Evolutionary conservation across 2,113 vertebrate genomes (phyloP).

Genomic region (Oostethus manadensis): DNA sequence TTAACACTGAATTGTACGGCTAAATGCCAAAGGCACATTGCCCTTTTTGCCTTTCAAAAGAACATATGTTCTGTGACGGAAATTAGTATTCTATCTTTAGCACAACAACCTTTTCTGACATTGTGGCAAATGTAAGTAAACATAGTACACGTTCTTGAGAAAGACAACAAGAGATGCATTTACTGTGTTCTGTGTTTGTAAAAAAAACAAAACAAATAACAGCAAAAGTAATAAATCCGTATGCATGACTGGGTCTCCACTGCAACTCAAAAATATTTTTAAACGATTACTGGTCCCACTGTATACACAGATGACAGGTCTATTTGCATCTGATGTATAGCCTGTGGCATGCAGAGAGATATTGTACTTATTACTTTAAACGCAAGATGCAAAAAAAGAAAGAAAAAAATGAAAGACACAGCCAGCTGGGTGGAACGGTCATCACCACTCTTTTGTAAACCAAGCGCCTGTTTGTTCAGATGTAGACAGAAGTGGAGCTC

Average conservation of each 20-base stretch:
- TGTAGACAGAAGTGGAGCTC: constrained; percentile 50
- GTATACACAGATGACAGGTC: constrained; percentile 72
- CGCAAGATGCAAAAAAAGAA: constrained; percentile 64
- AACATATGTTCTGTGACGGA: constrained; percentile 1
- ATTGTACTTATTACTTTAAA: constrained; percentile 73
- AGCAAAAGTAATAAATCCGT: constrained; percentile 50
- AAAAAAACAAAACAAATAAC: background rate
- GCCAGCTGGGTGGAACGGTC: constrained; percentile 53
- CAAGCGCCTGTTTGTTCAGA: constrained; percentile 56
- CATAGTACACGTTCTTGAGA: constrained; percentile 4
- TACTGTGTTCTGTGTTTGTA: constrained; percentile 3
- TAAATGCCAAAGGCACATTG: constrained; percentile 14
- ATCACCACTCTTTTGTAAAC: constrained; percentile 41
- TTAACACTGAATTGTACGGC: constrained; percentile 9
- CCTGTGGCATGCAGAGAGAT: constrained; percentile 67
- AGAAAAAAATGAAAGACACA: constrained; percentile 22
- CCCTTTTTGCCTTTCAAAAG: constrained; percentile 14
- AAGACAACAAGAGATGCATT: constrained; percentile 20
- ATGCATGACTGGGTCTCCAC: constrained; percentile 46
- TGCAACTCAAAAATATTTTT: constrained; percentile 55
- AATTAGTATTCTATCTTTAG: background rate
- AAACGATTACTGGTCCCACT: constrained; percentile 68
- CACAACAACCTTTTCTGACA: constrained; percentile 15
- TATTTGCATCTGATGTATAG: constrained; percentile 71
- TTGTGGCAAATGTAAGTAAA: constrained; percentile 1